A percentile compares a stretch with the other conserved stretches of the same genome.
These are phyloP conservation scores for Lagocephalus sceleratus DNA, from an alignment of 2,797 vertebrate genomes.

Conservation along the genomic window DNA sequence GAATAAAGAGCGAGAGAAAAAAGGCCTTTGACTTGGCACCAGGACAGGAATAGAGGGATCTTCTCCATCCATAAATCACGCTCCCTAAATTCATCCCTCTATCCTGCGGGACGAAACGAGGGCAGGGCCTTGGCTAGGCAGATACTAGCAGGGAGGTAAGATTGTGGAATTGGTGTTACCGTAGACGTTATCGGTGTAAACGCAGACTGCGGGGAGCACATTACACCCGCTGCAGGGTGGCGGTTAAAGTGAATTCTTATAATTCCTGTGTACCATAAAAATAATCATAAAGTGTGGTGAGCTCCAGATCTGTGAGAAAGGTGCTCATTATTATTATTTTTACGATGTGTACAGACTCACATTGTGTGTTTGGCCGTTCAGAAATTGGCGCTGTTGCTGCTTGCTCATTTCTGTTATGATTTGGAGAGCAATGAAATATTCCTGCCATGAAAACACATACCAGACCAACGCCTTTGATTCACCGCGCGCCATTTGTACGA, in stretches of 20 bases:
- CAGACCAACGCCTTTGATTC: conserved; percentile 11
- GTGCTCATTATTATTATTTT: conserved; percentile 34
- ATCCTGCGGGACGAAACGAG: conserved; percentile 51
- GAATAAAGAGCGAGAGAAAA: conserved; percentile 49
- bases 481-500: conserved; percentile 1
- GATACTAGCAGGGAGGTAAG: conserved; percentile 45
- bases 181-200: conserved; percentile 57
- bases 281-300: conserved; percentile 41
- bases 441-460: conserved; percentile 20
- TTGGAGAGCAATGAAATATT: conserved; percentile 29
- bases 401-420: conserved; percentile 22
- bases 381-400: conserved; percentile 13
- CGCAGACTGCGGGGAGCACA: conserved; percentile 43
- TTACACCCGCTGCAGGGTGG: conserved; percentile 54
- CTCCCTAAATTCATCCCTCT: conserved; percentile 60
- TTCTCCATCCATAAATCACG: conserved; percentile 68
- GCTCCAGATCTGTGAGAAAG: conserved; percentile 22
- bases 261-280: conserved; percentile 52
- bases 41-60: conserved; percentile 52
- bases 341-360: conserved; percentile 23
- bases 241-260: conserved; percentile 48
- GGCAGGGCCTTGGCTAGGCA: conserved; percentile 38
- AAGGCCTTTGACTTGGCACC: conserved; percentile 57
- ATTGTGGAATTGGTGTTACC: conserved; percentile 51
- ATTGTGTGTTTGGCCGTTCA: conserved; percentile 20